Evolutionary conservation across 2,797 vertebrate genomes (phyloP).

Genomic region (Mormyrops attenuatus): DNA sequence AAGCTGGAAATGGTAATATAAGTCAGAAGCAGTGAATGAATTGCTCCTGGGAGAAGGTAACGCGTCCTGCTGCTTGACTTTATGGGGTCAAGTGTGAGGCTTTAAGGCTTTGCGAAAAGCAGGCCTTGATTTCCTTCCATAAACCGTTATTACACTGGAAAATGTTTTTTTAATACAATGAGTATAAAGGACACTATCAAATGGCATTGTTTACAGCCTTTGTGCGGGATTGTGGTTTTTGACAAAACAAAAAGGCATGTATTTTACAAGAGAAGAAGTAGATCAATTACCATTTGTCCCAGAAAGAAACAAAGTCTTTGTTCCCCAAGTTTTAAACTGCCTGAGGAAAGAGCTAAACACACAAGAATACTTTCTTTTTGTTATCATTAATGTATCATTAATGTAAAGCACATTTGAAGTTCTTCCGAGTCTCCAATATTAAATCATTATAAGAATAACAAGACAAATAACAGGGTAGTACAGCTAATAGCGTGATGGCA

Average conservation of each 20-base stretch:
- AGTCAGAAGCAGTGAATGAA: background rate
- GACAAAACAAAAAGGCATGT: background rate
- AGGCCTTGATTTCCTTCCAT: background rate
- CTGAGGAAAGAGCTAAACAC: background rate
- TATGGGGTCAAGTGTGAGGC: background rate
- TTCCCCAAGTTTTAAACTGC: background rate
- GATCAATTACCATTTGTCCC: background rate
- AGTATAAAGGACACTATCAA: conserved; percentile 7
- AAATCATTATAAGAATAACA: background rate
- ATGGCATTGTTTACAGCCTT: background rate
- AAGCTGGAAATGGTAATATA: background rate
- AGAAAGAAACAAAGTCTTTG: background rate
- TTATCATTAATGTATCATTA: background rate
- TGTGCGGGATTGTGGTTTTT: background rate
- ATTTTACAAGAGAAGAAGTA: background rate
- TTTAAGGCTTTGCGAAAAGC: background rate
- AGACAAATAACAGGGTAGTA: background rate
- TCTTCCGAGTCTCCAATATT: background rate
- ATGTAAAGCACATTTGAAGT: background rate
- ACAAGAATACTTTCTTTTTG: background rate
- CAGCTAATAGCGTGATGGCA: background rate
- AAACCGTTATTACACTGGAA: background rate
- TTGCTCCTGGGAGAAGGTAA: background rate
- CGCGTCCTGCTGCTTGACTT: background rate
- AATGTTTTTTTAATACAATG: background rate